These are phyloP conservation scores for Notodonta dromedarius DNA, from an alignment of 2,888 invertebrate genomes.

Conservation along the genomic window DNA sequence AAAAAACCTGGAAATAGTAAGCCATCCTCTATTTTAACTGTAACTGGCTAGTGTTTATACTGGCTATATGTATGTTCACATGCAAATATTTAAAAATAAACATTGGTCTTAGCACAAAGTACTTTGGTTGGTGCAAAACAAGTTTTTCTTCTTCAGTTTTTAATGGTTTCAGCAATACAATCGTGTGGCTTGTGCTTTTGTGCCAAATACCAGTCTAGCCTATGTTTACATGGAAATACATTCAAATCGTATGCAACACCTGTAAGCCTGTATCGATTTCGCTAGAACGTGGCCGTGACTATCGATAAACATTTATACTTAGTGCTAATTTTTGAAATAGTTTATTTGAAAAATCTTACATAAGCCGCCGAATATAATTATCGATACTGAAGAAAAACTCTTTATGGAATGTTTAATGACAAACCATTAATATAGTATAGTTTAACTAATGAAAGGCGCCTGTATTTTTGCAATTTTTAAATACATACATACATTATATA, in stretches of 20 bases:
- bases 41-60: no score
- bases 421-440: no score
- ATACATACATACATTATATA: no score
- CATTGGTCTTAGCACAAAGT: not conserved
- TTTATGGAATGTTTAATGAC: no score
- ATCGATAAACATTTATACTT: not conserved
- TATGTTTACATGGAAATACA: constrained; percentile 19
- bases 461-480: no score
- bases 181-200: constrained; percentile 29
- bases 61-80: not conserved
- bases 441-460: no score
- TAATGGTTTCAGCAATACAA: constrained; percentile 15
- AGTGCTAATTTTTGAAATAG: not conserved
- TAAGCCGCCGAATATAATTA: not conserved
- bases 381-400: no score
- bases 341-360: not conserved
- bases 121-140: not conserved
- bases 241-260: constrained; percentile 3
- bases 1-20: no score
- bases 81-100: constrained; percentile 5
- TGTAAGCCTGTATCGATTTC: not conserved
- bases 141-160: constrained; percentile 9
- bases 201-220: constrained; percentile 28
- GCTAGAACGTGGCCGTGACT: not conserved
- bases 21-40: no score